Base-by-base conservation (phyloP, 2,888 invertebrate genomes). In the Aporophyla nigra region DNA sequence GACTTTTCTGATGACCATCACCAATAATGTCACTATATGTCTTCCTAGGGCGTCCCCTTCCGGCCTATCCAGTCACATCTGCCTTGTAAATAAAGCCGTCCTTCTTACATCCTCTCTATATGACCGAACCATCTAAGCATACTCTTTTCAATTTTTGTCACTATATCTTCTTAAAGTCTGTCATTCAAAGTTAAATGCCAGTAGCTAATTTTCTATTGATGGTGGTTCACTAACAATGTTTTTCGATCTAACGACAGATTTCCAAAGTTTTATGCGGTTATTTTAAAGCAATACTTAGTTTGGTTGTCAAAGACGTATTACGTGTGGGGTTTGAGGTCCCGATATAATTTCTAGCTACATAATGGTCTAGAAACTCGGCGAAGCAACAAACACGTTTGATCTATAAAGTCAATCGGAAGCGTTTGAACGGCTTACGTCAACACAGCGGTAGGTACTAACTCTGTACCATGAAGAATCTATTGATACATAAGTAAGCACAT, bases 331-430 rank as follows among this genome's bases (percentile, higher is more conserved):
- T 56, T 24, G 51, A 33, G 27, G 27, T 67, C 14, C 40, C 21
- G 6, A 21, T 49, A 21, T 54, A 40, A 43, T 54, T 65, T 5
- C 21, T 53, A 68, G 27, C 70, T 56, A 43, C 16, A 67, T 33
- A 27, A 10, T 62, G 21, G 54, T 67, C 14, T 65, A 65, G 63
- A 69, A 66, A 46, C 43, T 72, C 54, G 33, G 19, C 19, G 61
- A 69, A 53, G 40, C 59, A 69, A 40, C 66, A 40, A 67, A 71
- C 62, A 70, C 43, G 46, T 67, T 73, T 70, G 67, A 68, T 81
- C 58, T 59, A 62, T 40, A 81, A 62, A 74, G 53, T 67, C 70
- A 78, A 67, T 54, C 58, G 27, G n/a, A 62, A 62, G 61, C 51
- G 63, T 69, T 46, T 53, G 56, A 66, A 21, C 56, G 54, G 56